A percentile compares a stretch with the other conserved stretches of the same genome.
phyloP scores from a whole-genome alignment of 2,797 vertebrate species.

The Glyptemys insculpta region DNA sequence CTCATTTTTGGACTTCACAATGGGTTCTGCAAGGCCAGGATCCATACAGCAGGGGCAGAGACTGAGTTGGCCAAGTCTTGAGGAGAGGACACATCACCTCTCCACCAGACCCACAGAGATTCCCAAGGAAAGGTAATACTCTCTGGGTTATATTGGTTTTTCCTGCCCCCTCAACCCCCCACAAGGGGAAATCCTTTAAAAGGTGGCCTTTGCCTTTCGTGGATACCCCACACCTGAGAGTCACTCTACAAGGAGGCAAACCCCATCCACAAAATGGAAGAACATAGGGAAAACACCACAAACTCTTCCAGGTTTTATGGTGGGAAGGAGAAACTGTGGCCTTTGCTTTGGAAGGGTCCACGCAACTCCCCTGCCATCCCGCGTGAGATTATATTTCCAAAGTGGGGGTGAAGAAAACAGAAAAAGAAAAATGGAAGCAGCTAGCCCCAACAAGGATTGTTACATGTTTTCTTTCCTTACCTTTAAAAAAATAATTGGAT shows the following conservation, averaged over 20 bases:
- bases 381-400: not conserved
- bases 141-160: not conserved
- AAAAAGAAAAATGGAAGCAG: not conserved
- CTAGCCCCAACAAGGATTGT: fast-evolving
- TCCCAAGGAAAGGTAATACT: not conserved
- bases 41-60: not conserved
- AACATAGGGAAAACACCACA: not conserved
- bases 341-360: not conserved
- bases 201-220: not conserved
- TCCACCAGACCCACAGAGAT: not conserved
- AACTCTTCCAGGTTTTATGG: not conserved
- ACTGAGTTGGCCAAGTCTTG: not conserved
- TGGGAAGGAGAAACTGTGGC: not conserved
- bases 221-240: not conserved
- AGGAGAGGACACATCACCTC: not conserved
- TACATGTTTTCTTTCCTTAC: not conserved
- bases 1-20: not conserved
- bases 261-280: not conserved
- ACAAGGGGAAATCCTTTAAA: not conserved
- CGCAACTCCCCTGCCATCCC: not conserved
- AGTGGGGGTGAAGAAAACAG: not conserved
- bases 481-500: not conserved
- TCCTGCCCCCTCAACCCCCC: not conserved
- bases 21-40: not conserved
- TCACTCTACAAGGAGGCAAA: not conserved